Percentiles rank a stretch among this genome's conserved stretches.
Evolutionary conservation across 2,113 vertebrate genomes (phyloP).

Genomic region (Pyrgilauda ruficollis): DNA sequence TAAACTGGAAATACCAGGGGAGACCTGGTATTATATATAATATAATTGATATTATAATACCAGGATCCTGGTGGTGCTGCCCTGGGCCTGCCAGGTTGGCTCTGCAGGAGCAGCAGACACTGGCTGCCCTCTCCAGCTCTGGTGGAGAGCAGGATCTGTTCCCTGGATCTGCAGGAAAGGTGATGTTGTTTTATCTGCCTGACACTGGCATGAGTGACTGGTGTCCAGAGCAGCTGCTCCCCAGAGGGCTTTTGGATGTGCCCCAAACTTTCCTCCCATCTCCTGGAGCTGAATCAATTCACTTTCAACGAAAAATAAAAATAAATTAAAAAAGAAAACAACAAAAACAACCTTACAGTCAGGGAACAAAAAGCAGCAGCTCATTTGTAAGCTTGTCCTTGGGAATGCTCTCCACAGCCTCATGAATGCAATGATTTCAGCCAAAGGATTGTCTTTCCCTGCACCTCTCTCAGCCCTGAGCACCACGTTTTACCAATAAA

Average conservation of each 20-base stretch:
- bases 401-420: neutral
- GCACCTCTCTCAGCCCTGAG: neutral
- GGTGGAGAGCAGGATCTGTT: neutral
- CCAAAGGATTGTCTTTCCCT: neutral
- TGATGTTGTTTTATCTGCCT: neutral
- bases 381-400: neutral
- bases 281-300: neutral
- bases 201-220: neutral
- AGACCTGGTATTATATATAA: too few species aligned
- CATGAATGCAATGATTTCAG: neutral
- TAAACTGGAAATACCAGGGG: neutral
- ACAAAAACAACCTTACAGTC: neutral
- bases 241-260: neutral
- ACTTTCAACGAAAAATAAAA: neutral
- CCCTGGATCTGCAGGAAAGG: neutral
- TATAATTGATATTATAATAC: too few species aligned
- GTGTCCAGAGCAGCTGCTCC: neutral
- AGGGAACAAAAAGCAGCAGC: neutral
- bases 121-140: neutral
- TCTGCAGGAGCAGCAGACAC: neutral
- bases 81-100: neutral
- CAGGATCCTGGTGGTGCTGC: neutral
- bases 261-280: neutral
- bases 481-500: conserved; percentile 23
- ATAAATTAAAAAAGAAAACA: neutral